Conservation (phyloP, 2,888 invertebrate species). For the Merodon equestris region DNA sequence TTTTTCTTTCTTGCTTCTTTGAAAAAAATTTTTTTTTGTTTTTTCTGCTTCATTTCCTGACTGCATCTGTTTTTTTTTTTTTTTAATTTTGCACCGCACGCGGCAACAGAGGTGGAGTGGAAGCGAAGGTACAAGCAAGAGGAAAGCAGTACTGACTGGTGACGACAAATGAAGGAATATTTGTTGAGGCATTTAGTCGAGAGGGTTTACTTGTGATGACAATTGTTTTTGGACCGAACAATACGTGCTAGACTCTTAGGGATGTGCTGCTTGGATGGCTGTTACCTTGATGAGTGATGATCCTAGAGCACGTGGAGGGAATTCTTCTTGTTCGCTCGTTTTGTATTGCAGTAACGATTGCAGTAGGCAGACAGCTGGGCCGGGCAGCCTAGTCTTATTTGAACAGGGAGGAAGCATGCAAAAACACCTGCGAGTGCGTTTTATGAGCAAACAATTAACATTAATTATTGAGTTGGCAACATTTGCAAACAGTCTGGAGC, state of each 20-base stretch:
- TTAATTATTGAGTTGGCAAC: no score
- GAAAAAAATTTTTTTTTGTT: constrained; percentile 12
- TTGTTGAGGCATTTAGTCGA: constrained; percentile 65
- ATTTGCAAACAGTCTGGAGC: no score
- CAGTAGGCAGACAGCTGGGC: no score
- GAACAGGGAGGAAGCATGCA: no score
- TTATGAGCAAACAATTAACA: no score
- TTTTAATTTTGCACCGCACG: constrained; percentile 51
- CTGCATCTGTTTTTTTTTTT: constrained; percentile 65
- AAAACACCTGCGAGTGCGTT: no score
- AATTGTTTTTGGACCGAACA: constrained; percentile 64
- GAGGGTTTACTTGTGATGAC: constrained; percentile 59
- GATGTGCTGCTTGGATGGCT: constrained; percentile 43
- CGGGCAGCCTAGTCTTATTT: no score
- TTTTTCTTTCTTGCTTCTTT: constrained; percentile 37
- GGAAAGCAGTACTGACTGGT: background rate
- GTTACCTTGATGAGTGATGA: constrained; percentile 39
- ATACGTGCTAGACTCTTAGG: constrained; percentile 53
- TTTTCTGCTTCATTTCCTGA: constrained; percentile 62
- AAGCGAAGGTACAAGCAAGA: constrained; percentile 1
- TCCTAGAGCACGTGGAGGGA: constrained; percentile 37
- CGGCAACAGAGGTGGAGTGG: no score
- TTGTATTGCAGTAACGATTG: no score
- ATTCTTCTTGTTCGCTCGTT: no score
- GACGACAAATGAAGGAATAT: constrained; percentile 50